Base-by-base conservation (phyloP, 1,140 invertebrate genomes). In the Oryzaephilus surinamensis region DNA sequence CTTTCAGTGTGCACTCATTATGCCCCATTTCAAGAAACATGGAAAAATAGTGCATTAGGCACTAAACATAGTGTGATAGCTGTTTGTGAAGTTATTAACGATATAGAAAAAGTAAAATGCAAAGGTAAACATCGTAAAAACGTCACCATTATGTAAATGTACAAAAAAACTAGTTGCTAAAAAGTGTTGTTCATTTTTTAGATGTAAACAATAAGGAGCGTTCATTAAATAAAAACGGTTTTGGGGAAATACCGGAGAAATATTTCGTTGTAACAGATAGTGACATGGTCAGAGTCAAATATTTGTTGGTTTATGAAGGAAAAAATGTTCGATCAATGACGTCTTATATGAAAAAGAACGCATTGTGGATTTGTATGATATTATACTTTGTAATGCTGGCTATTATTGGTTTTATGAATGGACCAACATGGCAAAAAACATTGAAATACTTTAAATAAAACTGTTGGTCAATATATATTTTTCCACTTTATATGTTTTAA, bases 181-280 rank as follows among this genome's bases (percentile, higher is more conserved):
- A n/a, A n/a, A n/a, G n/a, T 15, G 21, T 2, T 38, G 19, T 27
- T 41, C 10, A 32, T 34, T 28, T 51, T 51, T 45, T 33, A 48
- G 48, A 41, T 60, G 16, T 38, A 58, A 63, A 53, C 13, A 49
- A 64, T 46, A 52, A 45, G 27, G 38, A 43, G 32, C 52, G 62
- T 43, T 62, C 62, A 32, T 59, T 61, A 3, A 58, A 63, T 14
- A 44, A 48, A 24, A 61, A 67, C 48, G 65, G 70, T 33, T 57
- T 63, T 43, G 69, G 65, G 20, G 71, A 72, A 32, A 71, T 80
- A 31, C 79, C 78, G 23, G 67, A 77, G 34, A 80, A 79, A 47
- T 82, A 84, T 61, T 83, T 79, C 54, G 62, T 86, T 29, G 79
- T 84, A 14, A 70, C 70, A 32, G 85, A 86, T 51, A 82, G 78